phyloP scores from a whole-genome alignment of 1,140 invertebrate genomes.

The Arion vulgaris region DNA sequence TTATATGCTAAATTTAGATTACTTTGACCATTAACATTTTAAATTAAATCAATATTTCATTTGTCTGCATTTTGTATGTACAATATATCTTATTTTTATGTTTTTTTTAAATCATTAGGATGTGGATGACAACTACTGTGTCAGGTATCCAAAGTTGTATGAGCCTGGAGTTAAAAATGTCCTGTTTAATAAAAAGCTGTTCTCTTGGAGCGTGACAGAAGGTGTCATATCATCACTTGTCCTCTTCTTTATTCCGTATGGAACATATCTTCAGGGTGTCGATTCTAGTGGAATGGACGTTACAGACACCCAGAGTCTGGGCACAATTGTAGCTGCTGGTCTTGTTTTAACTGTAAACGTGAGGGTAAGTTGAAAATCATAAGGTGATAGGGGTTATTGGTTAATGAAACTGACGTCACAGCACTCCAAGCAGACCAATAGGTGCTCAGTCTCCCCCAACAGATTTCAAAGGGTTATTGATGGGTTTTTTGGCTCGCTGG shows the following conservation, averaged over 20 bases:
- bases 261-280: conserved; percentile 91
- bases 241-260: conserved; percentile 97
- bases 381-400: too few relatives aligned
- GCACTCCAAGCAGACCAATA: too few relatives aligned
- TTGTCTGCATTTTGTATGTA: too few relatives aligned
- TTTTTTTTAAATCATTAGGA: conserved; percentile 56
- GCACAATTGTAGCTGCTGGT: conserved; percentile 95
- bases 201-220: conserved; percentile 85
- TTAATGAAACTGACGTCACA: too few relatives aligned
- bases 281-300: conserved; percentile 87
- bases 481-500: too few relatives aligned
- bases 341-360: conserved; percentile 95
- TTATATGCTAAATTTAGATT: too few relatives aligned
- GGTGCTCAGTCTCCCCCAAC: too few relatives aligned
- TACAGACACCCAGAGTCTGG: conserved; percentile 93
- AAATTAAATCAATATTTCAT: too few relatives aligned
- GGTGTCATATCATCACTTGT: conserved; percentile 96
- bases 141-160: conserved; percentile 93
- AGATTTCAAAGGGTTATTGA: too few relatives aligned
- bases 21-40: too few relatives aligned
- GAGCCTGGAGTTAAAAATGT: conserved; percentile 93
- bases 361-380: conserved; percentile 78
- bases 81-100: background rate
- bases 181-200: conserved; percentile 90
- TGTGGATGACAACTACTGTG: conserved; percentile 68